Evolutionary conservation across 2,888 invertebrate genomes (phyloP).

Genomic region (Meandrusa payeni): DNA sequence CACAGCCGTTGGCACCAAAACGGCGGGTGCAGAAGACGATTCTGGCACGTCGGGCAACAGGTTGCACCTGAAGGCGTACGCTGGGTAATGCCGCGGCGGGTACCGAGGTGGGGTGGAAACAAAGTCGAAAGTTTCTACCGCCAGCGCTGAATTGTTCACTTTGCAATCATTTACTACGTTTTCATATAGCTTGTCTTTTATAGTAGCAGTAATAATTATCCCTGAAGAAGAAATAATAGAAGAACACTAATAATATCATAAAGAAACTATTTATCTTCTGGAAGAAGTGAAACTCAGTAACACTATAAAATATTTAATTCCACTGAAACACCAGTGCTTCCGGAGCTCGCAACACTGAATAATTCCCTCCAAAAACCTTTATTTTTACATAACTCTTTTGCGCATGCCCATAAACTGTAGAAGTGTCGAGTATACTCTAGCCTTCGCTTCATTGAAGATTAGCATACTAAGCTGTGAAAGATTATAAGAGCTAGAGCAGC

Average conservation of each 20-base stretch:
- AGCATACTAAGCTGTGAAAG: not conserved
- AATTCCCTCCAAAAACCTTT: conserved; percentile 43
- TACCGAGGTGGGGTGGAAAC: conserved; percentile 44
- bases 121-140: conserved; percentile 55
- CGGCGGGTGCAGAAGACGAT: conserved; percentile 37
- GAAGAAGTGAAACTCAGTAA: too few species aligned
- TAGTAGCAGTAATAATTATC: too few species aligned
- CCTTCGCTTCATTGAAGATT: conserved; percentile 8
- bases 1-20: conserved; percentile 26
- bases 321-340: conserved; percentile 30
- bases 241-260: too few species aligned
- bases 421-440: conserved; percentile 4
- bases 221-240: too few species aligned
- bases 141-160: conserved; percentile 44
- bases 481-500: not conserved
- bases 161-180: too few species aligned
- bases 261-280: too few species aligned
- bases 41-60: conserved; percentile 50
- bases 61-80: conserved; percentile 50
- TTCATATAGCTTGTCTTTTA: too few species aligned
- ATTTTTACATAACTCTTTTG: conserved; percentile 22
- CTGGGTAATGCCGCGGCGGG: conserved; percentile 52
- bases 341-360: conserved; percentile 39
- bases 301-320: conserved; percentile 9
- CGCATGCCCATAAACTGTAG: conserved; percentile 25